Evolutionary conservation across 2,888 invertebrate genomes (phyloP).

Genomic region (Cheilosia impressa): DNA sequence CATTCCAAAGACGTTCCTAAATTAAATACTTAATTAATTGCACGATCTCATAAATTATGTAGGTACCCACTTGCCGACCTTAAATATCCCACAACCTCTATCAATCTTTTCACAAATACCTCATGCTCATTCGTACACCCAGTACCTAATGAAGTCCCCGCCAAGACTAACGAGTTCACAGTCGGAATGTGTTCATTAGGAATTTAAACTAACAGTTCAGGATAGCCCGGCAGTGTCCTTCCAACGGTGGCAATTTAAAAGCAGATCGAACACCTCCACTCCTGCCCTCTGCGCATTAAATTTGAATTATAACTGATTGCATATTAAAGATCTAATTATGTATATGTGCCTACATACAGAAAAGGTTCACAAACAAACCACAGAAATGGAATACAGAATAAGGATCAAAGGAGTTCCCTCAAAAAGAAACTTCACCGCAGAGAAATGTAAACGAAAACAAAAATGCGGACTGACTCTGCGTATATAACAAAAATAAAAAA

Average conservation of each 20-base stretch:
- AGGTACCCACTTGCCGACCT: conserved; percentile 35
- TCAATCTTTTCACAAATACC: conserved; percentile 69
- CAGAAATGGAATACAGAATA: conserved; percentile 11
- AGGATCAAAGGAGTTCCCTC: conserved; percentile 26
- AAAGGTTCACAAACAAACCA: conserved; percentile 35
- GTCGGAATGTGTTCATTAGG: conserved; percentile 47
- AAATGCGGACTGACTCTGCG: conserved; percentile 3
- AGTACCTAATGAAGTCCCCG: conserved; percentile 12
- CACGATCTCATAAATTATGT: conserved; percentile 64
- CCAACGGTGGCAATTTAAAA: conserved; percentile 42
- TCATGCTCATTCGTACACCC: conserved; percentile 23
- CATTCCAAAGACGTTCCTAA: conserved; percentile 57
- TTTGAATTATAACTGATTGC: conserved; percentile 59
- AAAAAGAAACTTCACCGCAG: background rate
- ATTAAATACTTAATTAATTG: conserved; percentile 71
- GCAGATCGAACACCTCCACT: conserved; percentile 29
- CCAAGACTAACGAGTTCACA: background rate
- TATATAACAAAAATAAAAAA: conserved; percentile 1
- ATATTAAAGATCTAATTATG: conserved; percentile 64
- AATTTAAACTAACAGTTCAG: conserved; percentile 41
- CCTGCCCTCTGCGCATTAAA: conserved; percentile 30
- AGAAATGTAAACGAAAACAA: conserved; percentile 2
- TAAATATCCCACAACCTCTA: conserved; percentile 46
- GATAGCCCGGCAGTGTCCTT: conserved; percentile 19
- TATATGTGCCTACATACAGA: conserved; percentile 21